Evolutionary conservation across 2,797 vertebrate genomes (phyloP).

Genomic region (Intellagama lesueurii): DNA sequence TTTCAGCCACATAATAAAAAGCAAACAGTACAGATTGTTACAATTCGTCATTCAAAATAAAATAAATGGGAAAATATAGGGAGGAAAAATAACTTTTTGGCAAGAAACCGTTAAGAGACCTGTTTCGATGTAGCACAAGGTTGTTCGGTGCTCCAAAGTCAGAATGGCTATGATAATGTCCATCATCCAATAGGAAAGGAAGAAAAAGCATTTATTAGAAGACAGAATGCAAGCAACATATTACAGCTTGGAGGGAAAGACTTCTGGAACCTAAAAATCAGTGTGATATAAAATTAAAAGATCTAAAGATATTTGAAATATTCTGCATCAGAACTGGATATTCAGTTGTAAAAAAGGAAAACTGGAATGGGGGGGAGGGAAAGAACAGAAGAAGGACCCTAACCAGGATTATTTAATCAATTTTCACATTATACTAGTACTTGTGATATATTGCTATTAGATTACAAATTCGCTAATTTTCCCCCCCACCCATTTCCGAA

Average conservation of each 20-base stretch:
- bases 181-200: no score
- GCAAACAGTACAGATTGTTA: not conserved
- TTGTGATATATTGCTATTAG: not conserved
- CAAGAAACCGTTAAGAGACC: no score
- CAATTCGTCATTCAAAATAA: not conserved
- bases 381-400: not conserved
- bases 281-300: not conserved
- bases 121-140: no score
- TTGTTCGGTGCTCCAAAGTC: no score
- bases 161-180: no score
- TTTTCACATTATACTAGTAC: not conserved
- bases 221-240: not conserved
- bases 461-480: not conserved
- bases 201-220: no score
- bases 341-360: not conserved
- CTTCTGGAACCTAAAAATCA: not conserved
- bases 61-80: no score
- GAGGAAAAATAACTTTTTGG: no score
- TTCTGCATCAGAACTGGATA: not conserved
- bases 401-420: not conserved
- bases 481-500: no score
- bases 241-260: no score
- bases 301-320: not conserved
- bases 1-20: not conserved
- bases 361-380: not conserved